Conservation (phyloP, 2,888 invertebrate species). For the Pocota personata region DNA sequence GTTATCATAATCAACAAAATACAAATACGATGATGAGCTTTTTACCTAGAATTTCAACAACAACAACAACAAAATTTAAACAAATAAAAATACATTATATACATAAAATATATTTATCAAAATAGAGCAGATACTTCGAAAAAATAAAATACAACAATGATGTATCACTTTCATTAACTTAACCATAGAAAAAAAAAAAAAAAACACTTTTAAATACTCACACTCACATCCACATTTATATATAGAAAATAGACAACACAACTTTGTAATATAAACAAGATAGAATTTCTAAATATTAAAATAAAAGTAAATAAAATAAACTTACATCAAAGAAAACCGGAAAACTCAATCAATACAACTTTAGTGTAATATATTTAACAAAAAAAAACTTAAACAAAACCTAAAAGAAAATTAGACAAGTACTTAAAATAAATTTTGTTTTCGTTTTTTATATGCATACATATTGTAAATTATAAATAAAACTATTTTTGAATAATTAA, state of each 20-base stretch:
- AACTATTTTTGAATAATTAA: conserved; percentile 69
- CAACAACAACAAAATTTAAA: conserved; percentile 13
- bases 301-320: conserved; percentile 8
- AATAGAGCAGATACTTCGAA: conserved; percentile 5
- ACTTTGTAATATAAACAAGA: conserved; percentile 50
- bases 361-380: conserved; percentile 50
- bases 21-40: conserved; percentile 64
- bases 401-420: neutral
- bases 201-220: conserved; percentile 31
- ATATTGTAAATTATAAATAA: conserved; percentile 63
- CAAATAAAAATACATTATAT: neutral
- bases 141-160: conserved; percentile 6
- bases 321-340: conserved; percentile 43
- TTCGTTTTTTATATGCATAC: conserved; percentile 34
- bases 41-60: conserved; percentile 50
- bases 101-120: conserved; percentile 20
- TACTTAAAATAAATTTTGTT: conserved; percentile 16
- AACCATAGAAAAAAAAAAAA: conserved; percentile 23
- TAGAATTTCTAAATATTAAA: conserved; percentile 29
- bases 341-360: conserved; percentile 63
- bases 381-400: conserved; percentile 1
- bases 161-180: conserved; percentile 43
- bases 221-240: conserved; percentile 43
- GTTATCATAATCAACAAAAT: conserved; percentile 23
- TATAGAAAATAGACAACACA: conserved; percentile 25